Base-by-base conservation (phyloP, 2,113 vertebrate species). In the Bubalus kerabau region DNA sequence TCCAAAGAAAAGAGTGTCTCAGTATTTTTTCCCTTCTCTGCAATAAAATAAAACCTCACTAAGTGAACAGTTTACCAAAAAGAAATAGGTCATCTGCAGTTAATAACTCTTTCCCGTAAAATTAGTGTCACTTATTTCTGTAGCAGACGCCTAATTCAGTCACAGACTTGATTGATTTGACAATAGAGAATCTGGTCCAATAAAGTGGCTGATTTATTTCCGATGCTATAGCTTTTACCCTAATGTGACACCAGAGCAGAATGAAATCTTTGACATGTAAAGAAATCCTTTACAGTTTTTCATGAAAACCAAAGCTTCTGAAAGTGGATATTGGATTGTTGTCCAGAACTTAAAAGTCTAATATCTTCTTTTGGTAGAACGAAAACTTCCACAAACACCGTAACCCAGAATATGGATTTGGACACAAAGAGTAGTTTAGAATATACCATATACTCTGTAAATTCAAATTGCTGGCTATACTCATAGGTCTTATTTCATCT, bases 201-300 rank as follows among this genome's bases (percentile, higher is more conserved):
- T 97, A 98, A 98, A 97, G 91, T 86, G 84, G 90, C 48, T 98
- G 98, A 97, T 97, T 98, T 97, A 98, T 97, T 98, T 96, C 96
- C 67, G 60, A 97, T 96, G 93, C 93, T 97, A 96, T 83, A 94
- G 97, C 87, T 97, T 98, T 97, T 97, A 95, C 94, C 76, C 89
- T 93, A 95, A 96, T 92, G 87, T 97, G 97, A 96, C 95, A 98
- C 91, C 94, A 88, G 2, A 40, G 81, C 26, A 92, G 81, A 97
- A 97, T 92, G 84, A 87, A 96, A 81, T 71, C 92, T 93, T 21
- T 98, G 59, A 96, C 96, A 94, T 62, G 85, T 90, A 94, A 98
- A 97, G 90, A 98, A 97, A 97, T 78, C 76, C 57, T 96, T 62
- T 74, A 84, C 82, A 92, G 46, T 95, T 96, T 96, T 93, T 90